A percentile compares a stretch with the other conserved stretches of the same genome.
Evolutionary conservation across 2,888 invertebrate species (phyloP).

Genomic region (Campoplex capitator): DNA sequence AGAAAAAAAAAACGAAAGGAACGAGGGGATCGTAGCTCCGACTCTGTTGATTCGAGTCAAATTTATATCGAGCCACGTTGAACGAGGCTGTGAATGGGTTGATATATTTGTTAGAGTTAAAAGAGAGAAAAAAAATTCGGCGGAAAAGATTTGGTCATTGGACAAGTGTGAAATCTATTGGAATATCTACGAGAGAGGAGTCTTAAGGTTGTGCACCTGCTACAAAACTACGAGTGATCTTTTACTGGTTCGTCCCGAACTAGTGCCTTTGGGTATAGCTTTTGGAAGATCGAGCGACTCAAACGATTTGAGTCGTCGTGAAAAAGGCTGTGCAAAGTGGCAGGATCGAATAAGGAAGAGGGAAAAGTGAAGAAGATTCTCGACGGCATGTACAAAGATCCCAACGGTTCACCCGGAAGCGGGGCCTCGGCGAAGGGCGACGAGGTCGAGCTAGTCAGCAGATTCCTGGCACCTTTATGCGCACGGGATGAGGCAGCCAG

Average conservation of each 20-base stretch:
- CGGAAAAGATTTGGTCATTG: background rate
- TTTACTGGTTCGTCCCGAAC: slow-evolving; percentile 44
- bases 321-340: slow-evolving; percentile 3
- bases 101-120: slow-evolving; percentile 47
- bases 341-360: background rate
- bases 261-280: slow-evolving; percentile 52
- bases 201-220: background rate
- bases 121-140: background rate
- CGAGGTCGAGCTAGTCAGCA: slow-evolving; percentile 85
- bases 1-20: slow-evolving; percentile 7
- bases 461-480: slow-evolving; percentile 86
- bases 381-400: slow-evolving; percentile 79
- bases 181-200: slow-evolving; percentile 1
- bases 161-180: background rate
- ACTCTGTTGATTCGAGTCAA: slow-evolving; percentile 60
- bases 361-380: slow-evolving; percentile 19
- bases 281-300: slow-evolving; percentile 12
- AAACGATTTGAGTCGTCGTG: background rate
- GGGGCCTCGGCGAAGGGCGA: slow-evolving; percentile 80
- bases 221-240: slow-evolving; percentile 4
- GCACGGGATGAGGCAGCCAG: slow-evolving; percentile 86
- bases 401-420: slow-evolving; percentile 74
- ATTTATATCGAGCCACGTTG: slow-evolving; percentile 64
- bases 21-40: slow-evolving; percentile 38
- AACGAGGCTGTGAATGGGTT: slow-evolving; percentile 65